Evolutionary conservation across 2,797 vertebrate species (phyloP), one percentile per base, ranked within the genome.

Genomic region (Gephyroberyx darwinii): DNA sequence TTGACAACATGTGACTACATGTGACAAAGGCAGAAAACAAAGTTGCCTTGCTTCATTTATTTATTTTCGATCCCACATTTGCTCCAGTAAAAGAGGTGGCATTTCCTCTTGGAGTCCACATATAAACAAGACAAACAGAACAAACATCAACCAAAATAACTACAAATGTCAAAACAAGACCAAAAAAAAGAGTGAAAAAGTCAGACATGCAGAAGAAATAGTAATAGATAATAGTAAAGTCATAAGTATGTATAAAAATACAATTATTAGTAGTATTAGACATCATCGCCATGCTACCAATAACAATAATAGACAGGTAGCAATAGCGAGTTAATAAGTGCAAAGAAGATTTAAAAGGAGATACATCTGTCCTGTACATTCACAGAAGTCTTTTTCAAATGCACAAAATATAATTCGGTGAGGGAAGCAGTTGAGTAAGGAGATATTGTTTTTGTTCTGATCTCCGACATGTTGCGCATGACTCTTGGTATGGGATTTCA

Each of bases 391-490:
- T 8, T 53, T 5, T 12, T 5, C 20, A 26, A 8, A 26, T 53
- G 13, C 14, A 47, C 45, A 47, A 47, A 1, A 16, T 47, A 47
- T 17, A 4, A n/a, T 16, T n/a, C 1, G 17, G 45, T 47, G 20
- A 10, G n/a, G 22, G 30, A 5, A 53, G 51, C 51, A 13, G 51
- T 14, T 26, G 3, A 12, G 22, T 53, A 12, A 53, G 51, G 20
- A 53, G 20, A 26, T 0, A 13, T 12, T 53, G 20, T 30, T 39
- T 39, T 39, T 35, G 37, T 33, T 62, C 59, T n/a, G 55, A 37
- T 65, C 0, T 31, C 78, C 65, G 71, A 69, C 10, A 12, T 54
- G 53, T 13, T 66, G 66, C 56, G 68, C 20, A 51, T 45, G 53
- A 26, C 55, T 48, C 57, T 39, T 9, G 37, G 33, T 7, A 51